Conservation (phyloP, 2,113 vertebrate genomes). For the Sceloporus undulatus region DNA sequence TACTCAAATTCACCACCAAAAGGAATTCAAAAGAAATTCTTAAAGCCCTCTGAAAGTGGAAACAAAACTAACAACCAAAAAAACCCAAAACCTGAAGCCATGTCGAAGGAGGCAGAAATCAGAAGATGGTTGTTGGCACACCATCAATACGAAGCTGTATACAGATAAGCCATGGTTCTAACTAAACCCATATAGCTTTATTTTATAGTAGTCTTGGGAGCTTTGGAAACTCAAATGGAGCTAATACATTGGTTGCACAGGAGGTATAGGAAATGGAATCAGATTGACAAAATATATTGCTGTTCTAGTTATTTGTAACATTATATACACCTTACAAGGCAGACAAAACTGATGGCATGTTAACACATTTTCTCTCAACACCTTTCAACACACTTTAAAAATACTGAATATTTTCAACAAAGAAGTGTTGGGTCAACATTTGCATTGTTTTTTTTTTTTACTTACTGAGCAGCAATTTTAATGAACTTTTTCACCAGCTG, state of each 20-base stretch:
- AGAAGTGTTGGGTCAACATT: slow-evolving; percentile 10
- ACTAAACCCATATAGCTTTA: not conserved
- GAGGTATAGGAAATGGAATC: not conserved
- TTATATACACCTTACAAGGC: not conserved
- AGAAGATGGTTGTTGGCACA: no score
- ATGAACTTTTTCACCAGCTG: slow-evolving; percentile 98
- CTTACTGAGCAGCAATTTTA: slow-evolving; percentile 98
- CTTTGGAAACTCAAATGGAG: no score
- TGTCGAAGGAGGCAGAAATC: no score
- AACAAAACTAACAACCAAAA: no score
- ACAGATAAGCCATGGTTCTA: slow-evolving; percentile 19
- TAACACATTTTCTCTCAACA: not conserved
- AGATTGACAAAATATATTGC: not conserved
- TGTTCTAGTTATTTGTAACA: not conserved
- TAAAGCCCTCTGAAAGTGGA: no score
- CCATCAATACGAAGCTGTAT: not conserved
- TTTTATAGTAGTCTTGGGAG: no score
- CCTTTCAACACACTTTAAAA: not conserved
- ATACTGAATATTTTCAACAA: not conserved
- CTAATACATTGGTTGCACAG: not conserved
- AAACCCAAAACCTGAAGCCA: no score
- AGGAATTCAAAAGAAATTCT: no score
- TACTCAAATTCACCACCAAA: no score
- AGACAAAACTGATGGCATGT: not conserved
- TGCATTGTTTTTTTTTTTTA: slow-evolving; percentile 14